Conservation (phyloP, 2,888 invertebrate species). For the Bruchidius siliquastri region DNA sequence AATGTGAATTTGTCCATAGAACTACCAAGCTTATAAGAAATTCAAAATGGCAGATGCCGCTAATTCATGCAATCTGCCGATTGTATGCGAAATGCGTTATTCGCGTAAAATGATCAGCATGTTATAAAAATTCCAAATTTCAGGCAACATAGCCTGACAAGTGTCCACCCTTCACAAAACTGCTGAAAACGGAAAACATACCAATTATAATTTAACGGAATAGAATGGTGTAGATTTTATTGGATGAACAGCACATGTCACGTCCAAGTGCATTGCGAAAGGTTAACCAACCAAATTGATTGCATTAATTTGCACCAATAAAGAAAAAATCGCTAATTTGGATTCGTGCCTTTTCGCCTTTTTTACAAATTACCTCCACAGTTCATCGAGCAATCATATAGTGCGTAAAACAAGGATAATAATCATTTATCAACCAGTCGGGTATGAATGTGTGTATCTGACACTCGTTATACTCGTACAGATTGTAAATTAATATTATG, state of each 20-base stretch:
- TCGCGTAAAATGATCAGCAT: background rate
- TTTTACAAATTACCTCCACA: background rate
- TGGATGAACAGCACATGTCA: background rate
- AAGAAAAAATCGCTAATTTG: constrained; percentile 6
- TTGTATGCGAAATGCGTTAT: background rate
- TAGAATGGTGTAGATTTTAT: background rate
- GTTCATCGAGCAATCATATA: background rate
- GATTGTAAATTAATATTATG: constrained; percentile 9
- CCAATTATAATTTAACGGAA: background rate
- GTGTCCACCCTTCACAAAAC: background rate
- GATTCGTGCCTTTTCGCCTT: constrained; percentile 1
- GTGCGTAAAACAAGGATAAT: constrained; percentile 7
- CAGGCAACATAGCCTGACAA: background rate
- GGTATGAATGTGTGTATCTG: constrained; percentile 9
- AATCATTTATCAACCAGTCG: constrained; percentile 10
- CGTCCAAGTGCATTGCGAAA: background rate
- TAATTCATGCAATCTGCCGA: too few species aligned
- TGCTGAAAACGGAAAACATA: background rate
- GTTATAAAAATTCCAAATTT: background rate
- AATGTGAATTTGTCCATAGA: too few species aligned
- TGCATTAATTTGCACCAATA: background rate
- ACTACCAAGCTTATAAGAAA: too few species aligned
- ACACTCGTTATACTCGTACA: constrained; percentile 9
- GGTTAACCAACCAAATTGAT: background rate
- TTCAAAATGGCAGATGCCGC: too few species aligned